phyloP scores from a whole-genome alignment of 1,140 invertebrate species.

The Tachypleus tridentatus region DNA sequence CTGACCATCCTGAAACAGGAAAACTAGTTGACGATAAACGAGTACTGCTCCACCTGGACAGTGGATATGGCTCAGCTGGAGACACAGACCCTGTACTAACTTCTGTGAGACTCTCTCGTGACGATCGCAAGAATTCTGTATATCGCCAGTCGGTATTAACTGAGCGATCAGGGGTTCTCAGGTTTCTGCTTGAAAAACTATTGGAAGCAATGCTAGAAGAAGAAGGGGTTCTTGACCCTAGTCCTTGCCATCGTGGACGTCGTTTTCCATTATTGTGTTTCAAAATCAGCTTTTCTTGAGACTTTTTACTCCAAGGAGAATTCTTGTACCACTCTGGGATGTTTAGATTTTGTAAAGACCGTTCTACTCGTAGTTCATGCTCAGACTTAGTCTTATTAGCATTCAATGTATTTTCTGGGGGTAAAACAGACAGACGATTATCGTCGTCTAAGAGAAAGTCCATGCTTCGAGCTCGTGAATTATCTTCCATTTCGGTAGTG shows the following conservation, averaged over 20 bases:
- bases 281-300: constrained; percentile 29
- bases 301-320: constrained; percentile 34
- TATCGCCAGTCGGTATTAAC: constrained; percentile 22
- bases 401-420: constrained; percentile 80
- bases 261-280: constrained; percentile 26
- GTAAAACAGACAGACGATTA: constrained; percentile 65
- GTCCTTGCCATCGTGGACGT: constrained; percentile 57
- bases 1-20: constrained; percentile 11
- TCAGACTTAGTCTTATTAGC: constrained; percentile 51
- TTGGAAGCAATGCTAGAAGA: constrained; percentile 43
- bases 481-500: constrained; percentile 28
- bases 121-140: constrained; percentile 20
- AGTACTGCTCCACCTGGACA: constrained; percentile 73
- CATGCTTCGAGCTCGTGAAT: constrained; percentile 65
- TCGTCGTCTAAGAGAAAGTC: constrained; percentile 84
- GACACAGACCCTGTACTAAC: constrained; percentile 24
- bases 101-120: constrained; percentile 27
- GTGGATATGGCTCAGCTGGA: constrained; percentile 28
- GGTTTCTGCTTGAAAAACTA: not conserved
- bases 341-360: constrained; percentile 80
- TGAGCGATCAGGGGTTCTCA: constrained; percentile 5
- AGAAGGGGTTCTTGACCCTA: constrained; percentile 63
- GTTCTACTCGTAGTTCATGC: constrained; percentile 81
- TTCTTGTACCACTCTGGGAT: constrained; percentile 92
- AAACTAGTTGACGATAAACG: constrained; percentile 55